A percentile compares a stretch with the other conserved stretches of the same genome.
Evolutionary conservation across 35 echinoderm and acorn worm genomes (phyloP).

Genomic region (Antedon bifida): DNA sequence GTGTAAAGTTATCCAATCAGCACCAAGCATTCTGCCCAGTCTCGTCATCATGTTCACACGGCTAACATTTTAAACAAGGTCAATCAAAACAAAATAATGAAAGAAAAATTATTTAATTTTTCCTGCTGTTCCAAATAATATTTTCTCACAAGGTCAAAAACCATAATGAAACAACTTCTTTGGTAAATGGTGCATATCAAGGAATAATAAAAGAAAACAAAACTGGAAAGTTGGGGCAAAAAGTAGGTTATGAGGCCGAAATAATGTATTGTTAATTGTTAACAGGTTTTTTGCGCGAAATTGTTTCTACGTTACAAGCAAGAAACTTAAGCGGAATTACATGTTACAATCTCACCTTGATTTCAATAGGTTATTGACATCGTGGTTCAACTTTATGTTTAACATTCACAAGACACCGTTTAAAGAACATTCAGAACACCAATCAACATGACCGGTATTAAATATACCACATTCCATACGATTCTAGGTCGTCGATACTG

Average conservation of each 20-base stretch:
- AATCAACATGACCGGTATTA: background rate
- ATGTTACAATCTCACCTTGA: background rate
- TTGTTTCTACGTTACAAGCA: background rate
- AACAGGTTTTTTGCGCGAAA: background rate
- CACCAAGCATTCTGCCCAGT: too few relatives aligned
- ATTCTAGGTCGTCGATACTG: background rate
- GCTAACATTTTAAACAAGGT: too few relatives aligned
- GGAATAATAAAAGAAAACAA: too few relatives aligned
- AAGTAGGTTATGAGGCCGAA: background rate
- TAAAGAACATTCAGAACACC: background rate
- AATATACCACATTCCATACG: background rate
- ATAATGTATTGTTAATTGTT: background rate
- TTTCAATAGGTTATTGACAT: background rate
- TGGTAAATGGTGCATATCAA: too few relatives aligned
- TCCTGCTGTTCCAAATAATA: too few relatives aligned
- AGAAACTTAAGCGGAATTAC: background rate
- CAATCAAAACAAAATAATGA: too few relatives aligned
- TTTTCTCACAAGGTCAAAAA: too few relatives aligned
- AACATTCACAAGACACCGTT: background rate
- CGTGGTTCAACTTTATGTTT: background rate
- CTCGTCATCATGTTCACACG: too few relatives aligned
- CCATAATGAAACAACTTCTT: too few relatives aligned
- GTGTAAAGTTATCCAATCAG: too few relatives aligned
- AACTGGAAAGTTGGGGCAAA: too few relatives aligned
- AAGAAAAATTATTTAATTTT: too few relatives aligned